Base-by-base conservation (phyloP, 2,888 invertebrate species). In the Clepsis dumicolana region DNA sequence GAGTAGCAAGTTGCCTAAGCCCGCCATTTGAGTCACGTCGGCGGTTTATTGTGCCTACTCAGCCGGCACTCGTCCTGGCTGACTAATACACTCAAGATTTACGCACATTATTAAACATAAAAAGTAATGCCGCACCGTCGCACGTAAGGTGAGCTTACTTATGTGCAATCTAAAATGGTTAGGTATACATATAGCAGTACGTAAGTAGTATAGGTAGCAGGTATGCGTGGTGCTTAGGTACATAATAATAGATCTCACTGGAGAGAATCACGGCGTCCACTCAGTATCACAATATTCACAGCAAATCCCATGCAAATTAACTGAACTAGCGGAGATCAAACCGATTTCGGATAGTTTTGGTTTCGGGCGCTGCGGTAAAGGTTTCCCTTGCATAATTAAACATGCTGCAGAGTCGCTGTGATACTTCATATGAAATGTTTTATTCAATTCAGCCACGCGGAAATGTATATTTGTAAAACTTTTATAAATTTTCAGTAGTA, bases 301-400 rank as follows among this genome's bases (percentile, higher is more conserved):
- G 50, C 59, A 60, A 53, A 60, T 53, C 53, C 65, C 65, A 65
- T 65, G 60, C 60, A 65, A 60, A 65, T 65, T 53, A 27, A 53
- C 59, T 12, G 54, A 25, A 54, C 29, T 29, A 29, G n/a, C 65
- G 29, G 32, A 65, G 60, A 53, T 65, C 53, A 65, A 65, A 65
- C 60, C 65, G 53, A 65, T 60, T 65, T 41, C 29, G 44, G 64
- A 53, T 60, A 65, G 65, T 65, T 48, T 38, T n/a, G 38, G n/a
- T 48, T 48, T 48, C 21, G 48, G 48, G 48, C 21, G 29, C 44
- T 41, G 38, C 14, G 59, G 21, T 24, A 65, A 38, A 65, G 59
- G 65, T 27, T 35, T 44, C 35, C 29, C 41, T 27, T 24, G 52
- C 52, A 52, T 41, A 24, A 65, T 65, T 59, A 27, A 48, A 65